These are phyloP conservation scores for Macquaria ambigua DNA, from an alignment of 2,113 vertebrate genomes.

Conservation along the genomic window DNA sequence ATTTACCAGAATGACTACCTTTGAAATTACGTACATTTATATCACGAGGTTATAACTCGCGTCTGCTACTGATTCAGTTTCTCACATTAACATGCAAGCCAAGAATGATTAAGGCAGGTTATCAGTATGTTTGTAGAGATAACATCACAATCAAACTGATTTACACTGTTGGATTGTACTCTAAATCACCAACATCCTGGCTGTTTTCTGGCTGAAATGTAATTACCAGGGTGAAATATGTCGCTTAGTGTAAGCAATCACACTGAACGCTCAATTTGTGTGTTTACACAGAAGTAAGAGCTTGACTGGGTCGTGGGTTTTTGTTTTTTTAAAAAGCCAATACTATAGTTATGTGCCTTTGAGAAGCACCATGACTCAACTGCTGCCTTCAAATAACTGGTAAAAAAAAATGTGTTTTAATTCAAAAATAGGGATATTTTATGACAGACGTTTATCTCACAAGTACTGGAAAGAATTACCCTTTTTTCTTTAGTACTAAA, in stretches of 20 bases:
- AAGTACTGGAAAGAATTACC: background rate
- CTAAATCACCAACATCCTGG: constrained; percentile 36
- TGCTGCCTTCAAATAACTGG: background rate
- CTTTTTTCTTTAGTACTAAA: background rate
- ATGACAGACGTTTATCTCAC: background rate
- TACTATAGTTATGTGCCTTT: constrained; percentile 31
- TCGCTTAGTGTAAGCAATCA: constrained; percentile 61
- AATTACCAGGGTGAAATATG: constrained; percentile 62
- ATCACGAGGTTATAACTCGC: background rate
- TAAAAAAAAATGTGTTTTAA: constrained; percentile 1
- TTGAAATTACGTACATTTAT: background rate
- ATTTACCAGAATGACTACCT: constrained; percentile 17
- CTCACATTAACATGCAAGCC: background rate
- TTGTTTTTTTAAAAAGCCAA: background rate
- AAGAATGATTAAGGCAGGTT: background rate
- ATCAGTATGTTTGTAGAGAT: background rate
- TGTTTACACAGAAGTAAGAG: constrained; percentile 36
- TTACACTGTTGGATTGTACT: background rate
- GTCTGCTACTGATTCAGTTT: background rate
- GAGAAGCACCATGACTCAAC: constrained; percentile 21
- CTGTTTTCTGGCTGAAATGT: constrained; percentile 61
- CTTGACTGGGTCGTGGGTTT: constrained; percentile 31
- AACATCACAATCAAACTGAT: constrained; percentile 2
- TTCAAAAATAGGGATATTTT: background rate
- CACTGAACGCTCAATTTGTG: constrained; percentile 65